Evolutionary conservation across 2,113 vertebrate genomes (phyloP).

Genomic region (Austrofundulus limnaeus): DNA sequence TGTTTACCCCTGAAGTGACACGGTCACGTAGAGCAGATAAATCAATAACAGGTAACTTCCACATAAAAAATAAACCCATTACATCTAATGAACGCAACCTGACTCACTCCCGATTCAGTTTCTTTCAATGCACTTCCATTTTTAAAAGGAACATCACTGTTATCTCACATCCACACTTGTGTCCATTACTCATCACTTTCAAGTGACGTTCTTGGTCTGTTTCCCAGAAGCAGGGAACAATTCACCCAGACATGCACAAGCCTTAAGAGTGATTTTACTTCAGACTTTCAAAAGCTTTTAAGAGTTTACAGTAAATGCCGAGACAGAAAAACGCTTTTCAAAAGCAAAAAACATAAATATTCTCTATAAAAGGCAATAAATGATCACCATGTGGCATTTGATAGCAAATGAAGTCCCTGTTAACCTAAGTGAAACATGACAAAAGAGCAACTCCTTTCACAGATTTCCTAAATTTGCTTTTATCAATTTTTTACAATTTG

Average conservation of each 20-base stretch:
- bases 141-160: conserved; percentile 2
- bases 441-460: neutral
- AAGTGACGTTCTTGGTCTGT: conserved; percentile 34
- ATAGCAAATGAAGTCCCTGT: neutral
- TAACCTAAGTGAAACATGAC: neutral
- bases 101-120: neutral
- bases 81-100: conserved; percentile 8
- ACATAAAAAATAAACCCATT: neutral
- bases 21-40: too few relatives aligned
- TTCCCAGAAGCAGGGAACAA: conserved; percentile 46
- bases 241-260: conserved; percentile 35
- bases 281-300: conserved; percentile 1
- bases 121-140: conserved; percentile 7
- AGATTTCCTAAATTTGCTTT: neutral
- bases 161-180: conserved; percentile 14
- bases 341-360: too few relatives aligned
- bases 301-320: neutral
- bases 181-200: conserved; percentile 36
- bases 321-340: neutral
- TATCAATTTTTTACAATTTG: neutral
- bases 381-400: neutral
- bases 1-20: conserved; percentile 1
- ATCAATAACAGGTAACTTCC: too few relatives aligned
- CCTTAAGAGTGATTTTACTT: conserved; percentile 16
- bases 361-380: neutral